Conservation (phyloP, 2,888 invertebrate genomes). For the Watsonalla binaria region DNA sequence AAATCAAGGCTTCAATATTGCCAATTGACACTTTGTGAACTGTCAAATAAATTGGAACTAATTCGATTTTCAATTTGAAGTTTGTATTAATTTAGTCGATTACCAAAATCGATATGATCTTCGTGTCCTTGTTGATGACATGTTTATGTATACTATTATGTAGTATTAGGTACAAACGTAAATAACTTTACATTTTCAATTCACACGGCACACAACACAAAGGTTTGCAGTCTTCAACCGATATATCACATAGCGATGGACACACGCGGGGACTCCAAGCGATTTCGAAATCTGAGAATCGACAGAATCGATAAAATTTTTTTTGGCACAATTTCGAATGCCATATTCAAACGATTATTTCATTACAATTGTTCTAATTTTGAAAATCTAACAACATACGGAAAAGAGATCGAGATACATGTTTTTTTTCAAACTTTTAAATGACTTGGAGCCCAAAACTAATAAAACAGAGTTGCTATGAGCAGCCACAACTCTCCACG, state of each 20-base stretch:
- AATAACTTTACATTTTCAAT: constrained; percentile 54
- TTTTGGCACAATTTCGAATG: not conserved
- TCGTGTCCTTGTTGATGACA: constrained; percentile 22
- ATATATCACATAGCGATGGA: constrained; percentile 66
- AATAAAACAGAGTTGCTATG: constrained; percentile 72
- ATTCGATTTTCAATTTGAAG: not conserved
- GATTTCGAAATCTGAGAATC: not conserved
- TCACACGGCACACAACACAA: constrained; percentile 65
- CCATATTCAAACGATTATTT: not conserved
- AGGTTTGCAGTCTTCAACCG: constrained; percentile 67
- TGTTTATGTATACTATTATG: constrained; percentile 43
- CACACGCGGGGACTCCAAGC: constrained; percentile 46
- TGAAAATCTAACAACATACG: too few relatives aligned
- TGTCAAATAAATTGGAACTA: not conserved
- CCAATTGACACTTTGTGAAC: not conserved
- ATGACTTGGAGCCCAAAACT: constrained; percentile 39
- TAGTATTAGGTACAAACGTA: constrained; percentile 48
- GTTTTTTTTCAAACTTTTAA: not conserved
- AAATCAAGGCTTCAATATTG: not conserved
- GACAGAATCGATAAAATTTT: not conserved
- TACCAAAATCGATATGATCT: not conserved
- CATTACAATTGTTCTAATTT: too few relatives aligned
- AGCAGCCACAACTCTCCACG: constrained; percentile 95
- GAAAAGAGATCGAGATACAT: too few relatives aligned
- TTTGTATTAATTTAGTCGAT: not conserved